phyloP scores from a whole-genome alignment of 2,113 vertebrate genomes.

The Corvus hawaiiensis region DNA sequence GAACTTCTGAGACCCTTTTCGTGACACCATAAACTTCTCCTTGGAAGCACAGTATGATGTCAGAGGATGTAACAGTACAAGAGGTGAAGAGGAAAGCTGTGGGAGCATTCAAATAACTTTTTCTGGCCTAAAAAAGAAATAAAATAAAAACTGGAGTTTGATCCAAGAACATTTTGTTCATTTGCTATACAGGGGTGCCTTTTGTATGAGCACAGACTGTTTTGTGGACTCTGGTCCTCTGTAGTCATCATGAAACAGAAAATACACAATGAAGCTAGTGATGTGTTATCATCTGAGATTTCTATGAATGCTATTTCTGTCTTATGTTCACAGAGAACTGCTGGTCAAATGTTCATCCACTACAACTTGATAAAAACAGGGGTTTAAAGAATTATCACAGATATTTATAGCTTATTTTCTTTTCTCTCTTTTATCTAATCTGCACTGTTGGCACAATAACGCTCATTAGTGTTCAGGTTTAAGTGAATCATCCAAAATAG shows the following conservation, averaged over 20 bases:
- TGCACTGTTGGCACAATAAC: neutral
- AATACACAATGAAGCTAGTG: conserved; percentile 67
- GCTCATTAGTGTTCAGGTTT: conserved; percentile 28
- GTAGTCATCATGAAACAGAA: conserved; percentile 67
- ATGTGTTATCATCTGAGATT: conserved; percentile 72
- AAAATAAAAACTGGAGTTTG: conserved; percentile 54
- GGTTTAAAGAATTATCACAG: conserved; percentile 29
- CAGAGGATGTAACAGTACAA: conserved; percentile 60
- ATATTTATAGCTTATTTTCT: conserved; percentile 53
- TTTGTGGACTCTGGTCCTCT: conserved; percentile 68
- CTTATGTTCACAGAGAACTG: conserved; percentile 41
- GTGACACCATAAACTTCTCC: conserved; percentile 64
- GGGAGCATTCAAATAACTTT: conserved; percentile 69
- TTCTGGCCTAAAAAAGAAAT: conserved; percentile 67
- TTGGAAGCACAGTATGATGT: conserved; percentile 62
- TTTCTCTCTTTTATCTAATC: conserved; percentile 7
- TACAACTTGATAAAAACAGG: conserved; percentile 43
- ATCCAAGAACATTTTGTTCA: conserved; percentile 75
- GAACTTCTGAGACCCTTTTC: conserved; percentile 55
- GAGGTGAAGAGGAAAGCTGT: conserved; percentile 67
- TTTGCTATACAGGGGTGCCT: conserved; percentile 64
- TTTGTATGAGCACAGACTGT: conserved; percentile 68
- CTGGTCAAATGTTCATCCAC: conserved; percentile 52
- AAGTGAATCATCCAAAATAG: conserved; percentile 1
- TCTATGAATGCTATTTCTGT: conserved; percentile 78